These are phyloP conservation scores for Scaptomyza cyrtandrae DNA, from an alignment of 2,888 invertebrate species.

Conservation along the genomic window DNA sequence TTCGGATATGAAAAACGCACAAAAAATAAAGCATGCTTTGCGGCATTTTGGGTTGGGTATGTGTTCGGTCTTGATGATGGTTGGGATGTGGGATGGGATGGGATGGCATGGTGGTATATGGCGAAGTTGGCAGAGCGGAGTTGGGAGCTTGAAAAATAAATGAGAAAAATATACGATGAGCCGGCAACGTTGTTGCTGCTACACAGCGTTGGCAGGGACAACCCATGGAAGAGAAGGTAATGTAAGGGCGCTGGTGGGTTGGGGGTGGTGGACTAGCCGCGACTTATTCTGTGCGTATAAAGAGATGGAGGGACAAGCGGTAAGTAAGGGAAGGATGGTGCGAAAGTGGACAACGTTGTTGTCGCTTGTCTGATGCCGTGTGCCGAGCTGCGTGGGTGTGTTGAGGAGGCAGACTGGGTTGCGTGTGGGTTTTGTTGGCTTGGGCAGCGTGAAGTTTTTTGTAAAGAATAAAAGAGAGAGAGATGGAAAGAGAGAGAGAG, in stretches of 20 bases:
- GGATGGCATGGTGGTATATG: conserved; percentile 18
- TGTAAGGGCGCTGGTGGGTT: background rate
- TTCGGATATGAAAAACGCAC: conserved; percentile 82
- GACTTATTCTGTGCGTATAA: conserved; percentile 34
- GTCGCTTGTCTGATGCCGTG: conserved; percentile 70
- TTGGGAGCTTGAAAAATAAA: conserved; percentile 77
- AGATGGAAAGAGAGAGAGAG: conserved; percentile 19
- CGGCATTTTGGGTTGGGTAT: conserved; percentile 47
- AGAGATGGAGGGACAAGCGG: conserved; percentile 5
- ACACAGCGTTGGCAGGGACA: conserved; percentile 65
- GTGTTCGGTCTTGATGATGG: conserved; percentile 13
- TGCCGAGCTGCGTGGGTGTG: conserved; percentile 22
- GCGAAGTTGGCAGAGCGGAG: conserved; percentile 51
- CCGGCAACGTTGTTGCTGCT: conserved; percentile 75
- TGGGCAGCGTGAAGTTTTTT: conserved; percentile 71
- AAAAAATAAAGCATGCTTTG: conserved; percentile 73
- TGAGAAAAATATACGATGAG: conserved; percentile 80
- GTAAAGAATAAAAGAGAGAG: conserved; percentile 60
- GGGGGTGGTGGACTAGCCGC: conserved; percentile 6
- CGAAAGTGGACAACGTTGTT: conserved; percentile 78
- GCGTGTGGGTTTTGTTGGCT: conserved; percentile 23
- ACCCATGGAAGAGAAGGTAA: conserved; percentile 28
- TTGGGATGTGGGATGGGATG: background rate
- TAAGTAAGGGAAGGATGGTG: conserved; percentile 50
- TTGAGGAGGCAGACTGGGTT: background rate